Conservation (phyloP, 1,140 invertebrate genomes). For the Oncopeltus fasciatus region DNA sequence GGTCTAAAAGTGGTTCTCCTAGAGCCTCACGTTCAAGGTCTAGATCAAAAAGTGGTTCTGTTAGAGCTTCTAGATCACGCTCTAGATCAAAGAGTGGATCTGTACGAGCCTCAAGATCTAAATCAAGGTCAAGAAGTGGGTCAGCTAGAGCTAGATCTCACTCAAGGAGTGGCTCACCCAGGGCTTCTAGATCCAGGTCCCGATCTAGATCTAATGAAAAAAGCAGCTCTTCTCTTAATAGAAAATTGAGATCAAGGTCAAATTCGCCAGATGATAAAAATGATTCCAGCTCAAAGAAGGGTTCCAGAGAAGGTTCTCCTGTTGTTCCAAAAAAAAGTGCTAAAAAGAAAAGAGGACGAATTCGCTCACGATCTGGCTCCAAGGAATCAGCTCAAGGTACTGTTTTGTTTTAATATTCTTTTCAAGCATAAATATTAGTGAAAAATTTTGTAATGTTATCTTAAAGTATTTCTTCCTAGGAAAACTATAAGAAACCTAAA, state of each 20-base stretch:
- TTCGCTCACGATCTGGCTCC: background rate
- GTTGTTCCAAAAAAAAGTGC: background rate
- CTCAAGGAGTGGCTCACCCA: slow-evolving; percentile 13
- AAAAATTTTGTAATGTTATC: too few relatives aligned
- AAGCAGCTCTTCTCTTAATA: slow-evolving; percentile 19
- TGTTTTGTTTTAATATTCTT: too few relatives aligned
- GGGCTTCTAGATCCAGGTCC: slow-evolving; percentile 16
- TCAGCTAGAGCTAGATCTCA: slow-evolving; percentile 24
- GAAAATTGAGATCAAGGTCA: slow-evolving; percentile 9
- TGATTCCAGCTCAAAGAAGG: slow-evolving; percentile 22
- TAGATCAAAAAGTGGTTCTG: slow-evolving; percentile 15
- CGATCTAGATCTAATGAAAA: slow-evolving; percentile 27
- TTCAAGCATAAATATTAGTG: too few relatives aligned
- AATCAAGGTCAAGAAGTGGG: slow-evolving; percentile 26
- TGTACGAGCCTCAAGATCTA: slow-evolving; percentile 14
- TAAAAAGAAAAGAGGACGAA: background rate
- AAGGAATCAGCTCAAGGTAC: background rate
- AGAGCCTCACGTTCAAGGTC: slow-evolving; percentile 18
- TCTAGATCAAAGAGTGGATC: slow-evolving; percentile 27
- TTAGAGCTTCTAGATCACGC: slow-evolving; percentile 24
- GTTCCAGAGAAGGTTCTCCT: slow-evolving; percentile 6
- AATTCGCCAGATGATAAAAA: slow-evolving; percentile 22
- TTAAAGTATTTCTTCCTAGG: too few relatives aligned
- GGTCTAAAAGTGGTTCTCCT: slow-evolving; percentile 22
- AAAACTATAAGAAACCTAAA: too few relatives aligned